Base-by-base conservation (phyloP, 1,140 invertebrate genomes). In the Panulirus ornatus region DNA sequence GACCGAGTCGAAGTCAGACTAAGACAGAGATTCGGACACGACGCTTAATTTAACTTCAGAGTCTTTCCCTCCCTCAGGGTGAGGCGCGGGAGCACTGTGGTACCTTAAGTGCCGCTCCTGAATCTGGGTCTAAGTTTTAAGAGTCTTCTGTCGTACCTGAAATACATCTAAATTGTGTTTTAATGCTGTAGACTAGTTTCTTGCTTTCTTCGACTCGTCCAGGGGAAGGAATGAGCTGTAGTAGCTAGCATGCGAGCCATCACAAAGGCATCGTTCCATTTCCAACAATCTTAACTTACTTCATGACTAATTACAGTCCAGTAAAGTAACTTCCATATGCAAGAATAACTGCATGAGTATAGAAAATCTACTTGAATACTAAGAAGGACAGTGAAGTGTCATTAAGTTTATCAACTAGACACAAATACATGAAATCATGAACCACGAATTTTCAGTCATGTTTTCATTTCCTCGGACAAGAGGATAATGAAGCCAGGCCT, bases 171-270 rank as follows among this genome's bases (percentile, higher is more conserved):
- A 79, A 51, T 42, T 79, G 34, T 79, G 22, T 51, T 34, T 54
- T 51, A 30, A 47, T 51, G 3, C 51, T 71, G 19, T 36, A 34
- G 30, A n/a, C 36, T 51, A 6, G 47, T 44, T 44, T 79, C 6
- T 66, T 30, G 54, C 22, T 63, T 66, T 42, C 79, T 89, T 75
- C 79, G 79, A 84, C 66, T 89, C 66, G 79, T 89, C 70, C 27
- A 27, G 63, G 73, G 71, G 54, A 63, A 30, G 75, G 75, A 22
- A n/a, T 34, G 73, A 63, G 54, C 8, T 42, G 75, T 34, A n/a
- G 70, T n/a, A 75, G 83, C 66, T 89, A 83, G 87, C 78, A 84
- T 89, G 87, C 87, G 66, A 82, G 87, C 87, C 87, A 89, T 84
- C 87, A 38, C 87, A 44, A 73, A 83, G 78, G 70, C 82, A 75